These are phyloP conservation scores for Euthynnus affinis DNA, from an alignment of 2,797 vertebrate genomes.

Conservation along the genomic window DNA sequence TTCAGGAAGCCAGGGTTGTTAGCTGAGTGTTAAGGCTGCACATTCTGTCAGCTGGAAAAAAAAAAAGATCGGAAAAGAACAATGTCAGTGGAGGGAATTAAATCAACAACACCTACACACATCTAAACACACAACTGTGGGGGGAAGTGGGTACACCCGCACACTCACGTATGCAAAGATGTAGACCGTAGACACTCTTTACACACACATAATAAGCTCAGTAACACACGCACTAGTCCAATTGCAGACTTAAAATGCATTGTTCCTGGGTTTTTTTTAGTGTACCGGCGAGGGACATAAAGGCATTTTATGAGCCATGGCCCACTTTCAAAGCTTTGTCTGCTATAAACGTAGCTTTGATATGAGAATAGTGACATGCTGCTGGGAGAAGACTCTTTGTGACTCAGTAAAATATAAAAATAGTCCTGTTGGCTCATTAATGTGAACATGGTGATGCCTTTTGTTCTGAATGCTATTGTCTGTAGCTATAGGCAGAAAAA, in stretches of 20 bases:
- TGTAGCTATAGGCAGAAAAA: conserved; percentile 53
- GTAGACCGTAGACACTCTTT: conserved; percentile 33
- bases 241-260: conserved; percentile 77
- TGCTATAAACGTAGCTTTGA: conserved; percentile 83
- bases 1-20: conserved; percentile 84
- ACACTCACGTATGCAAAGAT: conserved; percentile 50
- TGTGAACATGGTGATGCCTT: conserved; percentile 75
- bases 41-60: conserved; percentile 75
- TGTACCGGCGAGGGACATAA: conserved; percentile 77
- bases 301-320: conserved; percentile 81
- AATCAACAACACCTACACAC: conserved; percentile 81
- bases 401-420: conserved; percentile 83
- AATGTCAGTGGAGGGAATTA: conserved; percentile 80
- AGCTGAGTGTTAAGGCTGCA: conserved; percentile 81
- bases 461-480: conserved; percentile 74
- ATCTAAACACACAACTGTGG: conserved; percentile 65
- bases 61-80: conserved; percentile 72
- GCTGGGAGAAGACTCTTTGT: conserved; percentile 81
- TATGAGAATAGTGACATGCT: conserved; percentile 82
- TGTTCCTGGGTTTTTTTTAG: conserved; percentile 76
- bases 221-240: conserved; percentile 64
- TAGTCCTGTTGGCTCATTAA: conserved; percentile 77
- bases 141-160: conserved; percentile 45
- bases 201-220: conserved; percentile 64
- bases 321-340: conserved; percentile 84